Evolutionary conservation across 2,113 vertebrate genomes (phyloP).

Genomic region (Anhinga anhinga): DNA sequence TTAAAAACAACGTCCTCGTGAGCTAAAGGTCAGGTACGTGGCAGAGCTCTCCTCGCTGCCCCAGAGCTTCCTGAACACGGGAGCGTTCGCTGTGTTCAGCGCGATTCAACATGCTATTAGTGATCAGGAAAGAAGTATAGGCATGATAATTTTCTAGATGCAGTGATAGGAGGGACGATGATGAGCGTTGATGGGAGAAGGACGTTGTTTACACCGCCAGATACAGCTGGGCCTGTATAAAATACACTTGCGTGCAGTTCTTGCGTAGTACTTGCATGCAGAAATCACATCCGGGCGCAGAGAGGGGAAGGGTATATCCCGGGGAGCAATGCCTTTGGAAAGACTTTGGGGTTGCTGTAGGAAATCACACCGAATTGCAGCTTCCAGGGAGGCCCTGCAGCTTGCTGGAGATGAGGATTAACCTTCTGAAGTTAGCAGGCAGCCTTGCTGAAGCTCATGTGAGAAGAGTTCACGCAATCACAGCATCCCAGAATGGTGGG

Average conservation of each 20-base stretch:
- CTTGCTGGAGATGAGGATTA: neutral
- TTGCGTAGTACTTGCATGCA: accelerated
- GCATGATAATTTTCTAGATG: neutral
- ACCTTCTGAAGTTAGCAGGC: too few species aligned
- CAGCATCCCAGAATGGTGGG: too few species aligned
- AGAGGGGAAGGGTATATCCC: neutral
- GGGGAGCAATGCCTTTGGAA: neutral
- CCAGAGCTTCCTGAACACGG: too few species aligned
- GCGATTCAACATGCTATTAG: accelerated
- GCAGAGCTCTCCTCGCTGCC: neutral
- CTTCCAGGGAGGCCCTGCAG: neutral
- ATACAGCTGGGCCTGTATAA: too few species aligned
- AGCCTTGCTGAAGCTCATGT: neutral
- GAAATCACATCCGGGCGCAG: accelerated
- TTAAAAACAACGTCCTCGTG: accelerated
- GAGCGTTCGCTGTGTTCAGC: accelerated
- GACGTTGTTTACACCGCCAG: neutral
- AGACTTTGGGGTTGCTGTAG: neutral
- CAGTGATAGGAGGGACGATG: neutral
- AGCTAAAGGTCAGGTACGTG: neutral
- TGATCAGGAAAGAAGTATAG: neutral
- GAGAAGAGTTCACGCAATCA: neutral
- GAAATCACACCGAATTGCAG: neutral
- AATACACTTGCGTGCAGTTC: accelerated
- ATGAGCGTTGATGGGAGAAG: neutral